Evolutionary conservation across 2,888 invertebrate genomes (phyloP).

Genomic region (Exephanes ischioxanthus): DNA sequence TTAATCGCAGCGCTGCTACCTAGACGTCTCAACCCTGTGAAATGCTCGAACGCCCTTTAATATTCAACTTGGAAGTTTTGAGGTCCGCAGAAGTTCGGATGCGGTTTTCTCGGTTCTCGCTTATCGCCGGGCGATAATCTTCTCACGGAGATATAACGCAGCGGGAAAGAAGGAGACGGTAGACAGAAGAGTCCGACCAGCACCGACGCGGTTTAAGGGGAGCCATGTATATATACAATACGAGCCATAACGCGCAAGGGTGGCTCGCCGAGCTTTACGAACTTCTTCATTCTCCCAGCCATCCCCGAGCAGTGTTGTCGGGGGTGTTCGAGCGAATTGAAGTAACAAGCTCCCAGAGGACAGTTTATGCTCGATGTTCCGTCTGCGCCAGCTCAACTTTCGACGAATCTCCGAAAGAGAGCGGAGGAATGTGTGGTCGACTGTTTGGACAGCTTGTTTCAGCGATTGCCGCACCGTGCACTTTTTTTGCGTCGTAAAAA

Average conservation of each 20-base stretch:
- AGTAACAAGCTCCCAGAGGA: constrained; percentile 84
- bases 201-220: constrained; percentile 53
- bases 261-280: constrained; percentile 57
- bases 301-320: constrained; percentile 44
- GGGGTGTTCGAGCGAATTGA: constrained; percentile 77
- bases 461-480: neutral
- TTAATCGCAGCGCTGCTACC: constrained; percentile 44
- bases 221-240: constrained; percentile 56
- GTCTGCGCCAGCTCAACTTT: constrained; percentile 25
- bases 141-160: constrained; percentile 64
- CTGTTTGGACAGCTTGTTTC: constrained; percentile 73
- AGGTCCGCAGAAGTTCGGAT: constrained; percentile 58
- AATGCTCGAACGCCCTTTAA: constrained; percentile 47
- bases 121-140: constrained; percentile 62
- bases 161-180: constrained; percentile 18
- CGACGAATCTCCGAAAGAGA: constrained; percentile 27
- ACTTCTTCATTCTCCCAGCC: constrained; percentile 62
- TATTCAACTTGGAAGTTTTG: constrained; percentile 52
- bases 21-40: constrained; percentile 33
- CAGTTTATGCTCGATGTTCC: constrained; percentile 81
- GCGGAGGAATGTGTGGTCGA: constrained; percentile 58
- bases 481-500: neutral
- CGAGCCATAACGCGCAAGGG: constrained; percentile 60
- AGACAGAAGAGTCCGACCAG: constrained; percentile 49
- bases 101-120: constrained; percentile 59